These are phyloP conservation scores for Scaptomyza cyrtandrae DNA, from an alignment of 2,888 invertebrate species.

Conservation along the genomic window DNA sequence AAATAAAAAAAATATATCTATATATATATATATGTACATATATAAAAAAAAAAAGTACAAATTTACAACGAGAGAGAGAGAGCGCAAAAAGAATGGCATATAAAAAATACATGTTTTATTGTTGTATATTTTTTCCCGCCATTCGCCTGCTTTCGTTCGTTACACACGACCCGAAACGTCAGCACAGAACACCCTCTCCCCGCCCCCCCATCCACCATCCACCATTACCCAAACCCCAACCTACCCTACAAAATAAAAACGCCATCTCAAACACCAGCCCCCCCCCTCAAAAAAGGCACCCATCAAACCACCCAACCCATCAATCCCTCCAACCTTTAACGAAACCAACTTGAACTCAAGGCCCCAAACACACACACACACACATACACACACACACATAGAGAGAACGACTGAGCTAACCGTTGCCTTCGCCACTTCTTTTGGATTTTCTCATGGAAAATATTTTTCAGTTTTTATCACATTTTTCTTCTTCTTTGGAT, in stretches of 20 bases:
- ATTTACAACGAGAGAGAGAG: conserved; percentile 39
- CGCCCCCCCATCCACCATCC: conserved; percentile 5
- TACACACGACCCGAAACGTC: conserved; percentile 38
- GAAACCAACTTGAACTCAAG: conserved; percentile 61
- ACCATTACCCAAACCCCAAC: neutral
- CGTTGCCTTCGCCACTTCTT: conserved; percentile 67
- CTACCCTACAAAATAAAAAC: too few species aligned
- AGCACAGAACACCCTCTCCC: conserved; percentile 32
- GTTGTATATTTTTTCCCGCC: conserved; percentile 81
- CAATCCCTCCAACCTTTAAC: conserved; percentile 32
- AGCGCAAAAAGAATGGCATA: conserved; percentile 63
- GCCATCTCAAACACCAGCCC: neutral
- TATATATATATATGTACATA: conserved; percentile 5
- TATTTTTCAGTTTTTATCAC: conserved; percentile 81
- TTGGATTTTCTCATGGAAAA: conserved; percentile 82
- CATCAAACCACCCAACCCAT: neutral
- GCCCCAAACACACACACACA: conserved; percentile 26
- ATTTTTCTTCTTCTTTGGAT: conserved; percentile 79
- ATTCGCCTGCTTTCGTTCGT: conserved; percentile 38
- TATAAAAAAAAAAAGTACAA: conserved; percentile 49
- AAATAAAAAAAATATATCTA: conserved; percentile 45
- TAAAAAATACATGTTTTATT: conserved; percentile 80
- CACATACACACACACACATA: conserved; percentile 18
- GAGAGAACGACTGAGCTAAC: conserved; percentile 22
- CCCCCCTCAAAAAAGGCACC: neutral